Base-by-base conservation (phyloP, 1,140 invertebrate genomes). In the Drosophila repletoides region DNA sequence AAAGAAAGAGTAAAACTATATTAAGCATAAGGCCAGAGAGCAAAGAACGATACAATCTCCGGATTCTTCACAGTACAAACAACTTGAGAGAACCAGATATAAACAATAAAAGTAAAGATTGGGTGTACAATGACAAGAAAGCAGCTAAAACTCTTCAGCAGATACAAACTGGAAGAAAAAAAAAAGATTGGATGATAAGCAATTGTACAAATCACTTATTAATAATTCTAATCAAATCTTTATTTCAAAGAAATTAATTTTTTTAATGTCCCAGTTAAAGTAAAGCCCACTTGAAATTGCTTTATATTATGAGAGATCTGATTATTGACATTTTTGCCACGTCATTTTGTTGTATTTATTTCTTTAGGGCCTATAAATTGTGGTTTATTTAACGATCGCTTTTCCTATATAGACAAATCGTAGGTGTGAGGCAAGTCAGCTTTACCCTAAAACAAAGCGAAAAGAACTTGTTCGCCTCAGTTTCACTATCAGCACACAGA, bases 401-500 rank as follows among this genome's bases (percentile, higher is more conserved):
- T n/a, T n/a, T n/a, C n/a, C n/a, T n/a, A n/a, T n/a, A n/a, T n/a
- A n/a, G n/a, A n/a, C n/a, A n/a, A n/a, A n/a, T n/a, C n/a, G n/a
- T n/a, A n/a, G 43, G 46, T 40, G 60, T 38, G 34, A 55, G 9
- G 72, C 77, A 76, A 83, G 77, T 76, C 61, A 51, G 40, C 64
- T 61, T 52, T 76, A 70, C 59, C 69, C 61, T 59, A 76, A 15
- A 17, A 24, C 12, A 45, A 22, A 56, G 51, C 33, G n/a, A 24
- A 22, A 74, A 80, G 60, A 80, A 72, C 68, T 73, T 65, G 75
- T 51, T 58, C 19, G 34, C 26, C 52, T 81, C 74, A 24, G 61
- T 51, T 70, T 63, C 69, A 76, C 75, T 76, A 80, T 72, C 64
- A 72, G 55, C 45, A 22, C 34, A 43, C 24, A 29, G 22, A 31